phyloP scores from a whole-genome alignment of 2,113 vertebrate genomes.

The Neogobius melanostomus region DNA sequence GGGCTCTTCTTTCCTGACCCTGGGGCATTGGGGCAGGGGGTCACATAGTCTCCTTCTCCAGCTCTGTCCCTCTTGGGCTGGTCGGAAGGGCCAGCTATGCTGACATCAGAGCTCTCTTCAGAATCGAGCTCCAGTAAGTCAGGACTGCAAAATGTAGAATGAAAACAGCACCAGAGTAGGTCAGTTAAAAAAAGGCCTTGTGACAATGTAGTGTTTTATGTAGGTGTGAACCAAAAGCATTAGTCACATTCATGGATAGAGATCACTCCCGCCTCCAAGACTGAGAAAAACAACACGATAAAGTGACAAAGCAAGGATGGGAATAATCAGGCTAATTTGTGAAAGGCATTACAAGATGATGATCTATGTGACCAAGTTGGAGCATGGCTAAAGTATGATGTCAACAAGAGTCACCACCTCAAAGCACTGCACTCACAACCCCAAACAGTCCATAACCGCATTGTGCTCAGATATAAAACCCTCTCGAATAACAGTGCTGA shows the following conservation, averaged over 20 bases:
- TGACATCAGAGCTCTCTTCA: slow-evolving; percentile 53
- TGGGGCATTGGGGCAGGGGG: slow-evolving; percentile 31
- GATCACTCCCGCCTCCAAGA: too few species aligned
- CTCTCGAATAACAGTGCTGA: background rate
- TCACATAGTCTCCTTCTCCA: background rate
- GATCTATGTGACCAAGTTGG: slow-evolving; percentile 4
- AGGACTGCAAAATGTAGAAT: slow-evolving; percentile 17
- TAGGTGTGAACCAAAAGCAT: too few species aligned
- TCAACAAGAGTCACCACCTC: slow-evolving; percentile 28
- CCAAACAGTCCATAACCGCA: slow-evolving; percentile 16
- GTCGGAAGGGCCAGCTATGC: slow-evolving; percentile 51
- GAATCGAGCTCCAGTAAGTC: slow-evolving; percentile 33
- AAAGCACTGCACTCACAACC: slow-evolving; percentile 40
- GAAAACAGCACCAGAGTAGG: background rate
- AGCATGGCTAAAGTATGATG: slow-evolving; percentile 18
- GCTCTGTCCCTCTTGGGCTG: slow-evolving; percentile 18
- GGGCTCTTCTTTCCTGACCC: slow-evolving; percentile 19
- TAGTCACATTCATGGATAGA: too few species aligned
- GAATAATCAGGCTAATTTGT: slow-evolving; percentile 10
- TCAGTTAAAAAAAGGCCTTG: too few species aligned
- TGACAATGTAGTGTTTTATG: too few species aligned
- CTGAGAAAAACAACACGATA: too few species aligned
- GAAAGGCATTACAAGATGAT: background rate
- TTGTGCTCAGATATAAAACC: slow-evolving; percentile 1
- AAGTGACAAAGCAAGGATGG: too few species aligned